Evolutionary conservation across 2,113 vertebrate species (phyloP).

Genomic region (Peromyscus polionotus): DNA sequence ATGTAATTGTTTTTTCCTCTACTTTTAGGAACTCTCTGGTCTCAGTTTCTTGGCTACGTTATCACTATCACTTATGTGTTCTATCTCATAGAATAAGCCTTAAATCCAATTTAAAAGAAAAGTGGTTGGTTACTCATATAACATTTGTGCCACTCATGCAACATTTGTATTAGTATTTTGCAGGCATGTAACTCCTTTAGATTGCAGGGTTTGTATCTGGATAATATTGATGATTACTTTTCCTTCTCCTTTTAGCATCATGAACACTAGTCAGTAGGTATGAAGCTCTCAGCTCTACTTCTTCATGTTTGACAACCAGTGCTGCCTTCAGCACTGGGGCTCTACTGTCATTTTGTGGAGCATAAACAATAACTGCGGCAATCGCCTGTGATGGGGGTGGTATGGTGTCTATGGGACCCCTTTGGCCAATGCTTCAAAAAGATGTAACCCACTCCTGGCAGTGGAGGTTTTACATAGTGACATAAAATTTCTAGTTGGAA

Average conservation of each 20-base stretch:
- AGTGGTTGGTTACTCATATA: not conserved
- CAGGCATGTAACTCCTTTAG: not conserved
- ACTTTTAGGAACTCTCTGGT: not conserved
- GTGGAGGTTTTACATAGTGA: not conserved
- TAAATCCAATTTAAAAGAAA: not conserved
- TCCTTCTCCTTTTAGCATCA: not conserved
- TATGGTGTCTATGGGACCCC: not conserved
- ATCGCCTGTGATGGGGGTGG: not conserved
- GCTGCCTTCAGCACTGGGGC: not conserved
- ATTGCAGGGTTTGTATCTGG: not conserved
- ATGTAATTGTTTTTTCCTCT: not conserved
- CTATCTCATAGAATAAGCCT: not conserved
- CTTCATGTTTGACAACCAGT: not conserved
- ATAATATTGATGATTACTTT: not conserved
- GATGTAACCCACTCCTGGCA: not conserved
- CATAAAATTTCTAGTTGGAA: not conserved
- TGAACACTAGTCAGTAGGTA: not conserved
- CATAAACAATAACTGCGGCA: not conserved
- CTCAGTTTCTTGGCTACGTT: not conserved
- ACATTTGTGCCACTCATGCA: not conserved
- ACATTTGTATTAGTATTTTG: no score
- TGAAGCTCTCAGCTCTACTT: not conserved
- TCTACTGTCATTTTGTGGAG: not conserved
- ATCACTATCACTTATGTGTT: no score
- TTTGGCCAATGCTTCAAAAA: not conserved